These are phyloP conservation scores for Drosophila pachea DNA, from an alignment of 1,140 invertebrate species.

Conservation along the genomic window DNA sequence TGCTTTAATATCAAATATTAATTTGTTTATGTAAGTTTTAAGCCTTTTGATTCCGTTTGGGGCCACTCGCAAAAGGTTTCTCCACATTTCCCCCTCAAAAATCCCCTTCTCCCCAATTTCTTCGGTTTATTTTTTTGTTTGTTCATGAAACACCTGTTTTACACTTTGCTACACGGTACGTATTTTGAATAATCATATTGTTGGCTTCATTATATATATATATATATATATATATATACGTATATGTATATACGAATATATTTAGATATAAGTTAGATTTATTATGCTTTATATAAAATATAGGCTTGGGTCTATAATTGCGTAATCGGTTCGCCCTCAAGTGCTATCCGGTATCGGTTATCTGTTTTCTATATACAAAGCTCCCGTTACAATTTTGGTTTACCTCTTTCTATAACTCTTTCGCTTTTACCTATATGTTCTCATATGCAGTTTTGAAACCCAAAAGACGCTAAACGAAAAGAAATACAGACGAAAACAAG, in stretches of 20 bases:
- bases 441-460: conserved; percentile 72
- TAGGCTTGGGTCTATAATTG: conserved; percentile 48
- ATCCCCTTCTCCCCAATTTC: no score
- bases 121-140: background rate
- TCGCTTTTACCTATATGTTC: conserved; percentile 69
- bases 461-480: conserved; percentile 53
- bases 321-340: conserved; percentile 47
- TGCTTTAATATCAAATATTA: conserved; percentile 31
- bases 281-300: conserved; percentile 50
- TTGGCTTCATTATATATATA: conserved; percentile 23
- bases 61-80: conserved; percentile 1
- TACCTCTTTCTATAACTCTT: conserved; percentile 7
- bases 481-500: conserved; percentile 25
- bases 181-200: conserved; percentile 46
- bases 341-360: background rate
- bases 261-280: conserved; percentile 24
- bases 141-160: conserved; percentile 76
- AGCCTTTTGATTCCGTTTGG: conserved; percentile 32
- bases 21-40: conserved; percentile 54
- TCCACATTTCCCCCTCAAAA: no score
- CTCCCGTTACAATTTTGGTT: conserved; percentile 29
- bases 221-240: conserved; percentile 4
- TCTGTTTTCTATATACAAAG: conserved; percentile 8
- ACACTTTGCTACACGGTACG: conserved; percentile 56
- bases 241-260: conserved; percentile 15